Evolutionary conservation across 2,888 invertebrate species (phyloP), one percentile per base, ranked within the genome.

Genomic region (Agriopis leucophaearia): DNA sequence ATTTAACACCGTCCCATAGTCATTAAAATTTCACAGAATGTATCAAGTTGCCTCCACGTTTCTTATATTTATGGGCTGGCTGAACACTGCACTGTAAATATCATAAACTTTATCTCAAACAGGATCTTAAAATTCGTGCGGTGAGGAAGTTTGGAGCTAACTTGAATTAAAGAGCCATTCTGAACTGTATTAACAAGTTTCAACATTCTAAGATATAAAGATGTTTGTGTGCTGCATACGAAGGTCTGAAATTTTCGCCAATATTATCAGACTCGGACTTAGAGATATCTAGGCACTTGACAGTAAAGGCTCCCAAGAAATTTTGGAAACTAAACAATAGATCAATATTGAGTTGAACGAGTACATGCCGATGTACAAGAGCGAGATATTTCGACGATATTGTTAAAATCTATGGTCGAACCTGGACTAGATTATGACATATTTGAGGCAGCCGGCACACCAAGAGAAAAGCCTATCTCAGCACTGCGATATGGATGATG

Each of bases 11-110:
- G 42, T 54, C 64, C 55, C 60, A 47, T 58, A 64, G 68, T 68
- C 64, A 64, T 68, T 68, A 68, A 68, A 40, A 64, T 68, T 68
- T 63, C 64, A 66, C 50, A 68, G 55, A 38, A 44, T 51, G 63
- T 55, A 55, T 38, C 50, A 68, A 68, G 59, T 68, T 68, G 58
- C 63, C 59, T 63, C 48, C 63, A 67, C 64, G 64, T 60, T 27
- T 56, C 62, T 62, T 44, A 38, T 67, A 68, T 68, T 68, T 64
- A 68, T 64, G 59, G 68, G 51, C 36, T 56, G 18, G 36, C 52
- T 7, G 64, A 59, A 63, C 55, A 64, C 54, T 64, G 63, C 66
- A 54, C 63, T 63, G 59, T 60, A 64, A 64, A 68, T 68, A 68
- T 68, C 42, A 64, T 60, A 60, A 68, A 64, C 59, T 60, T 55